phyloP scores from a whole-genome alignment of 2,113 vertebrate species.

The Eolophus roseicapilla region DNA sequence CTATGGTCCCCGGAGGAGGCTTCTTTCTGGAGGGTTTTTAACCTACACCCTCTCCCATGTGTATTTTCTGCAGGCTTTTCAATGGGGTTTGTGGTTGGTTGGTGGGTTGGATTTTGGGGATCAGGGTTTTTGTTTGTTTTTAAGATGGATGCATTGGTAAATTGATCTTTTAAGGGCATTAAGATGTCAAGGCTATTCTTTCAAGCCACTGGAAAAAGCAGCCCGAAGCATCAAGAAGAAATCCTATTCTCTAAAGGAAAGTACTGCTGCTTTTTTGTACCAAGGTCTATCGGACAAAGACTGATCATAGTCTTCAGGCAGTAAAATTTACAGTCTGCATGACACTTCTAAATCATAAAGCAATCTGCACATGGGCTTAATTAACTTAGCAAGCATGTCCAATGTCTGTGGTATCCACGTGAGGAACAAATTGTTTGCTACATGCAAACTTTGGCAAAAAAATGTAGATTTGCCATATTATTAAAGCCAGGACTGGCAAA shows the following conservation, averaged over 20 bases:
- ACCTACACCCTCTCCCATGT: background rate
- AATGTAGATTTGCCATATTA: background rate
- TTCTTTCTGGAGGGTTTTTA: background rate
- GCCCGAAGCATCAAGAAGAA: background rate
- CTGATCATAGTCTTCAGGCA: too few species aligned
- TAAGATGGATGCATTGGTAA: background rate
- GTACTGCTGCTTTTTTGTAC: background rate
- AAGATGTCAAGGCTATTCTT: background rate
- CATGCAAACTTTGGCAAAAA: background rate
- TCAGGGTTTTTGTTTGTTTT: background rate
- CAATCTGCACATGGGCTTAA: background rate
- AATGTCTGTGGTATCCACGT: background rate
- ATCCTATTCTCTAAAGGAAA: background rate
- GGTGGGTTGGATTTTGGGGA: background rate
- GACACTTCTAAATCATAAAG: background rate
- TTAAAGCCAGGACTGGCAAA: background rate
- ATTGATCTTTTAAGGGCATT: background rate
- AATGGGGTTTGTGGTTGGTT: background rate
- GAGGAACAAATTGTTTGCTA: background rate
- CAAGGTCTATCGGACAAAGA: background rate
- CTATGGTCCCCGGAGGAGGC: background rate
- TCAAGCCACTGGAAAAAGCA: background rate
- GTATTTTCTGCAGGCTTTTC: background rate
- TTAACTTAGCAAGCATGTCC: background rate
- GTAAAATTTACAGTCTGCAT: background rate